Conservation (phyloP, 2,797 vertebrate genomes). For the Sphenodon punctatus region DNA sequence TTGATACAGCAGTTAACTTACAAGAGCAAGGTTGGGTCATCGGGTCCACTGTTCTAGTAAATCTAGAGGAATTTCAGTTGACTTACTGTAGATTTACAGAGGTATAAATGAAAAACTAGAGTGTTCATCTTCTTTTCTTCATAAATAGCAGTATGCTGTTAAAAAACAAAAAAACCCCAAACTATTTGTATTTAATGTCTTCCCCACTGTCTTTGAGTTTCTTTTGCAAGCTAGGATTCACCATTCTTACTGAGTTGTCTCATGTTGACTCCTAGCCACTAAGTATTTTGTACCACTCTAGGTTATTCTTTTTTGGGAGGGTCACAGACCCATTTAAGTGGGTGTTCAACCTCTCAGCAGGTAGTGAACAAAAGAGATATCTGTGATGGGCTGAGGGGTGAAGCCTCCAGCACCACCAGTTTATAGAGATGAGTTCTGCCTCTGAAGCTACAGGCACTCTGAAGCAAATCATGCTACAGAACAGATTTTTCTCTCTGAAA, state of each 20-base stretch:
- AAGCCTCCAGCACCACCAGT: too few species aligned
- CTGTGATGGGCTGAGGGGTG: too few species aligned
- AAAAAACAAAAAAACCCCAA: background rate
- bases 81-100: background rate
- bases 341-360: too few species aligned
- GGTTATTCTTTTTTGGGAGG: background rate
- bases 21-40: too few species aligned
- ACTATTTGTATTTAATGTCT: background rate
- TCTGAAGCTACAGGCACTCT: too few species aligned
- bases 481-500: too few species aligned
- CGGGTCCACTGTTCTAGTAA: too few species aligned
- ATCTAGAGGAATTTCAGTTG: background rate
- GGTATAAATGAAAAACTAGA: background rate
- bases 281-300: background rate
- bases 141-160: background rate
- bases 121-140: background rate
- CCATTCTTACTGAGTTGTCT: too few species aligned
- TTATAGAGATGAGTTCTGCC: too few species aligned
- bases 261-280: too few species aligned
- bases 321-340: background rate
- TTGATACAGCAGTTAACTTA: background rate
- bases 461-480: too few species aligned
- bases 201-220: background rate
- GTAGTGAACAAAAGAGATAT: too few species aligned
- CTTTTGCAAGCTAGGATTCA: background rate